Evolutionary conservation across 1,140 invertebrate genomes (phyloP), one percentile per base, ranked within the genome.

Genomic region (Drosophila littoralis): DNA sequence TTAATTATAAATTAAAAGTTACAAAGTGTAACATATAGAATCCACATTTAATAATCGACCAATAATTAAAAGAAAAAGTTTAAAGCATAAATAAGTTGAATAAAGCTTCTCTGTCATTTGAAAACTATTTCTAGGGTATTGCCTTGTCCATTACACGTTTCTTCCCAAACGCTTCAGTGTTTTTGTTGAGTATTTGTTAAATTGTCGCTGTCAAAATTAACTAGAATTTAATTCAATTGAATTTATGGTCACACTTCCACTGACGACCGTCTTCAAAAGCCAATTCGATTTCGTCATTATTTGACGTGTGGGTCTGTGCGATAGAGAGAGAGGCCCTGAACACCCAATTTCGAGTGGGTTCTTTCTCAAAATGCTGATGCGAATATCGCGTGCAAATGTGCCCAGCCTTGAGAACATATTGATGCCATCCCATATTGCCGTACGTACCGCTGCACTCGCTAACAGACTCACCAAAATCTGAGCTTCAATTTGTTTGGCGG

Each of bases 191-290:
- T 40, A 60, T 68, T 5, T 58, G 70, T 63, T 73, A 61, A 69
- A 74, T 55, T 73, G 58, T 77, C 75, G 70, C 57, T 76, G 68
- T 72, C 52, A 71, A 73, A 76, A 76, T 66, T 22, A 67, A 73
- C 69, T 63, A 60, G 64, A 79, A 88, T 75, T 80, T 83, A 83
- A 86, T 88, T 86, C 66, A 88, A 88, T 88, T 86, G 79, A 61
- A 52, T 75, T 77, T 75, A 52, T 81, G 82, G 78, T 70, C 81
- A 81, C 71, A 86, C 78, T 85, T 81, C 67, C 81, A 64, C 40
- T 43, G 57, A 57, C 68, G 54, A 59, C 9, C 22, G 38, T 45
- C 36, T 45, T 61, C 67, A 73, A 71, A 61, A 82, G 60, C 71
- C 65, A 46, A 79, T 48, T 77, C 70, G 51, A 76, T 85, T 77